A percentile compares a stretch with the other conserved stretches of the same genome.
These are phyloP conservation scores for Danio albolineatus DNA, from an alignment of 2,797 vertebrate species.

Conservation along the genomic window DNA sequence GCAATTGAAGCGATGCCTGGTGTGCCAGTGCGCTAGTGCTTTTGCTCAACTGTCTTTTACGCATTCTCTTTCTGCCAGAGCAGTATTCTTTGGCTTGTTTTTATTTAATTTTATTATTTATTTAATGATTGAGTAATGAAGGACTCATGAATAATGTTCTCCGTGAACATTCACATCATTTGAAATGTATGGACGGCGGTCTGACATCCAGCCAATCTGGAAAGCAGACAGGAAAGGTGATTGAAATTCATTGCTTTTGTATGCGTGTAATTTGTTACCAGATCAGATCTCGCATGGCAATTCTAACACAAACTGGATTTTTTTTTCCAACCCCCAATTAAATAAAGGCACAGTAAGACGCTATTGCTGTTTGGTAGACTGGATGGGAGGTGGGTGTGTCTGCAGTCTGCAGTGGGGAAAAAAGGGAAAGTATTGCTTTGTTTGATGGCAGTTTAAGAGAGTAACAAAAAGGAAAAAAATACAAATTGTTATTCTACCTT, in stretches of 20 bases:
- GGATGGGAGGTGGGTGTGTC: conserved; percentile 29
- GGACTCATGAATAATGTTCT: conserved; percentile 64
- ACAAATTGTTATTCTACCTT: not conserved
- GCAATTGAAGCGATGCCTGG: not conserved
- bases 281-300: conserved; percentile 69
- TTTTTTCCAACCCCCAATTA: conserved; percentile 66
- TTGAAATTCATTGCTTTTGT: conserved; percentile 79
- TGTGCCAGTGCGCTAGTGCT: not conserved
- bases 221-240: conserved; percentile 72
- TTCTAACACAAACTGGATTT: conserved; percentile 58
- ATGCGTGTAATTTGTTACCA: conserved; percentile 72
- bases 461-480: not conserved
- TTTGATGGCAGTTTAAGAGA: conserved; percentile 12
- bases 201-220: conserved; percentile 70
- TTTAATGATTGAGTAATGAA: conserved; percentile 70
- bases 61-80: conserved; percentile 4
- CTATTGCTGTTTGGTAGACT: conserved; percentile 44
- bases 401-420: not conserved
- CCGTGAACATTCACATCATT: conserved; percentile 62
- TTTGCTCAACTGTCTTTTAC: conserved; percentile 8
- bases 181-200: conserved; percentile 66
- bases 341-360: conserved; percentile 61
- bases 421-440: conserved; percentile 29
- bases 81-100: conserved; percentile 35
- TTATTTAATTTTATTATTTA: conserved; percentile 57